Percentiles rank a stretch among this genome's conserved stretches.
Conservation (phyloP, 92 coral and sea anemone species). For the Epizoanthus stellaris region DNA sequence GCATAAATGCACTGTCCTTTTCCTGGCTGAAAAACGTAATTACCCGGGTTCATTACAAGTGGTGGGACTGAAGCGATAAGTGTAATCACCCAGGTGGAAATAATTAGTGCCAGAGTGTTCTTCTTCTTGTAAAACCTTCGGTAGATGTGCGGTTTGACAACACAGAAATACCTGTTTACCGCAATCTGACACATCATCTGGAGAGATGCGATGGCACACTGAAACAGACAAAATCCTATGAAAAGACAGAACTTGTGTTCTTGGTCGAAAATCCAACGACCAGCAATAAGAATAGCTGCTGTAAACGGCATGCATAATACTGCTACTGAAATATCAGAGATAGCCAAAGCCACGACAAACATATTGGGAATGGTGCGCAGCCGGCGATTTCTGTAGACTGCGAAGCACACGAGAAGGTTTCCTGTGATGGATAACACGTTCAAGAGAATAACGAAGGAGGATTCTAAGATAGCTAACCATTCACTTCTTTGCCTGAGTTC, state of each 20-base stretch:
- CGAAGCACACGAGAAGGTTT: not conserved
- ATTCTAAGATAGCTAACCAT: too few relatives aligned
- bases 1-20: slow-evolving; percentile 35
- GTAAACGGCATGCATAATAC: slow-evolving; percentile 1
- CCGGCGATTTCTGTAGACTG: not conserved
- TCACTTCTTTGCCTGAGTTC: too few relatives aligned
- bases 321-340: slow-evolving; percentile 17
- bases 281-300: not conserved
- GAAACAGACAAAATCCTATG: not conserved
- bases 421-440: not conserved
- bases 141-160: slow-evolving; percentile 10
- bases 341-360: slow-evolving; percentile 14
- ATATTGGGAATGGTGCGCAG: slow-evolving; percentile 12
- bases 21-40: slow-evolving; percentile 27
- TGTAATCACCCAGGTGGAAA: slow-evolving; percentile 6
- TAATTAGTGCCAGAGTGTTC: slow-evolving; percentile 4
- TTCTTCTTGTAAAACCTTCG: slow-evolving; percentile 14
- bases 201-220: slow-evolving; percentile 13
- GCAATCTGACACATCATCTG: slow-evolving; percentile 42
- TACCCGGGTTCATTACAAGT: slow-evolving; percentile 8
- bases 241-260: too few relatives aligned
- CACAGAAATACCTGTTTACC: slow-evolving; percentile 30
- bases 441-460: too few relatives aligned
- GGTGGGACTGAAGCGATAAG: slow-evolving; percentile 29
- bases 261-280: not conserved